A percentile compares a stretch with the other conserved stretches of the same genome.
These are phyloP conservation scores for Oenanthe oenanthe DNA, from an alignment of 2,113 vertebrate species.

Conservation along the genomic window DNA sequence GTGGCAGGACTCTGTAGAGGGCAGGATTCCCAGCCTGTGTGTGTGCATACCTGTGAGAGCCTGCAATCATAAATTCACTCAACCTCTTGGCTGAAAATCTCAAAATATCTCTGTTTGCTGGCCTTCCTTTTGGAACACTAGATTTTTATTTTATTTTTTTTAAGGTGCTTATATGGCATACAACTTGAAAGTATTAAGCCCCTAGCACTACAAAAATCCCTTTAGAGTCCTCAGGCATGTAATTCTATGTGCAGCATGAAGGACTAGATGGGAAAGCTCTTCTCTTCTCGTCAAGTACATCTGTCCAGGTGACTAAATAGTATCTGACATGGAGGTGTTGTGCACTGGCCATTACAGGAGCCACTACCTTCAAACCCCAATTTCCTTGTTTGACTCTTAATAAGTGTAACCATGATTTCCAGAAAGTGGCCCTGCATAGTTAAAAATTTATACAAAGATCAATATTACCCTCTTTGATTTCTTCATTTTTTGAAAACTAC, in stretches of 20 bases:
- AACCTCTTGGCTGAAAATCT: not conserved
- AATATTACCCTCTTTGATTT: not conserved
- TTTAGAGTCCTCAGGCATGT: not conserved
- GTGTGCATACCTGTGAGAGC: fast-evolving
- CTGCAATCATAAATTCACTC: not conserved
- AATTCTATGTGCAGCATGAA: not conserved
- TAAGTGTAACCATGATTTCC: not conserved
- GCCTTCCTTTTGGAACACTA: not conserved
- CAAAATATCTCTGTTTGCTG: not conserved
- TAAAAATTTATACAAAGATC: not conserved
- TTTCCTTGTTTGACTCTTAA: not conserved
- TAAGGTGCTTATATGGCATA: not conserved
- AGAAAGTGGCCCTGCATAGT: not conserved
- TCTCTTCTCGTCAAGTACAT: fast-evolving
- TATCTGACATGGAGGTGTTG: not conserved
- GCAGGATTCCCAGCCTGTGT: not conserved
- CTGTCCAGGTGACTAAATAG: not conserved
- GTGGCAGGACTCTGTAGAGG: not conserved
- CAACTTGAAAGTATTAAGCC: not conserved
- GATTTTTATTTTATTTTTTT: not conserved
- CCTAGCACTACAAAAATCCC: not conserved
- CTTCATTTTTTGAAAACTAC: not conserved
- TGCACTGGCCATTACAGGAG: not conserved
- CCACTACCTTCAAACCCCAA: not conserved
- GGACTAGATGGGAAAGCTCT: not conserved